phyloP scores from a whole-genome alignment of 2,113 vertebrate genomes.

The human region DNA sequence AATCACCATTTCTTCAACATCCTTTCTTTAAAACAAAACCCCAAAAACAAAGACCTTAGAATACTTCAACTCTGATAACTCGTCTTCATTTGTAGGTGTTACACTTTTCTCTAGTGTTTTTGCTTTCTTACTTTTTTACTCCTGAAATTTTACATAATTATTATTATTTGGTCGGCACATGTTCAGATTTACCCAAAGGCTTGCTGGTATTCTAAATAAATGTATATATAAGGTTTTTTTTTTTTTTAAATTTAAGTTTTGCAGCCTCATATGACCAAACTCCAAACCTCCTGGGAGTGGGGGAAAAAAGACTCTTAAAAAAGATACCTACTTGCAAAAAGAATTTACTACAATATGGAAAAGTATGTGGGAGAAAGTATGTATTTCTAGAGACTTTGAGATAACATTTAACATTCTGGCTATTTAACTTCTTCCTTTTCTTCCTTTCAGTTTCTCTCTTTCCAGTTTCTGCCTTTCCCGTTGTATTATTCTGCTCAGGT shows the following conservation, averaged over 20 bases:
- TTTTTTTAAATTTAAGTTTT: not conserved
- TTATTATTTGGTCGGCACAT: not conserved
- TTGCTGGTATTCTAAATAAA: not conserved
- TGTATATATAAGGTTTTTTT: not conserved
- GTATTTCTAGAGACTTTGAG: not conserved
- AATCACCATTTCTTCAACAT: not conserved
- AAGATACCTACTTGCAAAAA: not conserved
- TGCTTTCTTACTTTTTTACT: not conserved
- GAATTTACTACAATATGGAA: not conserved
- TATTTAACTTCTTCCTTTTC: not conserved
- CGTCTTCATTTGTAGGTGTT: not conserved
- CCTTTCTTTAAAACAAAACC: slow-evolving; percentile 10
- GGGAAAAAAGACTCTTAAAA: not conserved
- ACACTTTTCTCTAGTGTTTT: not conserved
- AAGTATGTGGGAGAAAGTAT: not conserved
- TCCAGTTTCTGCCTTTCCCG: not conserved
- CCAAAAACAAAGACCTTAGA: not conserved
- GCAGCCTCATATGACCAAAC: not conserved
- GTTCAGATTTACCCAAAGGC: not conserved
- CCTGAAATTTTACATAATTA: not conserved
- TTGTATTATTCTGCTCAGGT: not conserved
- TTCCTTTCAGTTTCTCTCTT: not conserved
- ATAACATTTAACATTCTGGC: not conserved
- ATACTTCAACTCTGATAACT: not conserved
- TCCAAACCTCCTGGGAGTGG: not conserved